These are phyloP conservation scores for Lacerta agilis DNA, from an alignment of 2,797 vertebrate species.

Conservation along the genomic window DNA sequence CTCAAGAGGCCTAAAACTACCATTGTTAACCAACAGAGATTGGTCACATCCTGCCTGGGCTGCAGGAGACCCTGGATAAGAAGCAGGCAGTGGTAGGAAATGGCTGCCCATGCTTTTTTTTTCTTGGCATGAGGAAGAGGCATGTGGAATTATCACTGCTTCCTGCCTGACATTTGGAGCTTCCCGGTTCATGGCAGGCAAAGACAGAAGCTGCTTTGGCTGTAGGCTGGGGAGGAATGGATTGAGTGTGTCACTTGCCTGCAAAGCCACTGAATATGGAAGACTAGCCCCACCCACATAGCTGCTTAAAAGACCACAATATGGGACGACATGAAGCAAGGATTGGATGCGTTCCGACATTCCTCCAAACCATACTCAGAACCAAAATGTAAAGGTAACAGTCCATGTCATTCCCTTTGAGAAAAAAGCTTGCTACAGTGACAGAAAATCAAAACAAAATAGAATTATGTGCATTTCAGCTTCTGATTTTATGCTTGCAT, in stretches of 20 bases:
- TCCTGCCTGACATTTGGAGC: neutral
- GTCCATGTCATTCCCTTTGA: neutral
- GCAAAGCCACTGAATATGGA: neutral
- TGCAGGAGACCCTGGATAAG: neutral
- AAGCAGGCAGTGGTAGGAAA: neutral
- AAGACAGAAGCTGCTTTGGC: neutral
- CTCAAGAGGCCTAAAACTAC: neutral
- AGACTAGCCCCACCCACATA: neutral
- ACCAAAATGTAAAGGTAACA: neutral
- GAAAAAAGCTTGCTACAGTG: neutral
- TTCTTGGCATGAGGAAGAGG: neutral
- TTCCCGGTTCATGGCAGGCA: neutral
- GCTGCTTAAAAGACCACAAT: neutral
- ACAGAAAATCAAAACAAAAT: conserved; percentile 4
- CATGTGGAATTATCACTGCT: neutral
- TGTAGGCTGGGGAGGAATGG: neutral
- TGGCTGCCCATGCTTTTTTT: neutral
- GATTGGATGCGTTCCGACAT: neutral
- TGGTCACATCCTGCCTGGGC: neutral
- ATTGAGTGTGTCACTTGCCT: too few species aligned
- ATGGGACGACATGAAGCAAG: neutral
- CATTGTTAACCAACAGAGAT: neutral
- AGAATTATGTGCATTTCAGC: conserved; percentile 2
- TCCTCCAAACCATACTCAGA: neutral
- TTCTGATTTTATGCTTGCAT: neutral